A percentile compares a stretch with the other conserved stretches of the same genome.
These are phyloP conservation scores for Recurvirostra avosetta DNA, from an alignment of 2,113 vertebrate genomes.

Conservation along the genomic window DNA sequence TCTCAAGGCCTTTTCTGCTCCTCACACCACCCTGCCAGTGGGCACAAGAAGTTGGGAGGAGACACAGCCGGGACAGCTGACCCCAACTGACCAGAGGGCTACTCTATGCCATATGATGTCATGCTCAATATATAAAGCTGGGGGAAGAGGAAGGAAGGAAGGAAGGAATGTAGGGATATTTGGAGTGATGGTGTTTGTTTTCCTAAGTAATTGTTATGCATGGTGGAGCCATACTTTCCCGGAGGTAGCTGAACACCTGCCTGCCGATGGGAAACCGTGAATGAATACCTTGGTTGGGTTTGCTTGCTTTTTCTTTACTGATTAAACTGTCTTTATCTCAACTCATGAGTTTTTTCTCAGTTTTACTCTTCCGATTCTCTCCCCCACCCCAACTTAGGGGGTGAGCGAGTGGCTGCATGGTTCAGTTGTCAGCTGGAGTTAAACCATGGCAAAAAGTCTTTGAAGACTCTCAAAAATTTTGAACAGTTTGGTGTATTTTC, in stretches of 20 bases:
- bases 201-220: neutral
- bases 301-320: neutral
- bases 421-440: neutral
- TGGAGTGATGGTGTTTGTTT: neutral
- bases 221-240: neutral
- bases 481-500: neutral
- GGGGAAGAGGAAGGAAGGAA: too few relatives aligned
- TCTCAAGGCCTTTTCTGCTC: neutral
- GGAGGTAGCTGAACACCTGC: neutral
- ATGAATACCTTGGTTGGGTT: neutral
- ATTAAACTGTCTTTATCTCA: neutral
- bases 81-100: neutral
- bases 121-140: neutral
- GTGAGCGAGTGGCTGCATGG: neutral
- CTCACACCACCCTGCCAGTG: neutral
- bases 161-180: neutral
- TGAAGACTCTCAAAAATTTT: neutral
- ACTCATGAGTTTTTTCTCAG: neutral
- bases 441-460: neutral
- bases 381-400: neutral
- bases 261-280: neutral
- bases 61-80: neutral
- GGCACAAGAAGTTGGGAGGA: neutral
- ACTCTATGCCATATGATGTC: neutral
- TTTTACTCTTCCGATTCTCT: neutral